Conservation (phyloP, 2,888 invertebrate genomes). For the Tipula unca region DNA sequence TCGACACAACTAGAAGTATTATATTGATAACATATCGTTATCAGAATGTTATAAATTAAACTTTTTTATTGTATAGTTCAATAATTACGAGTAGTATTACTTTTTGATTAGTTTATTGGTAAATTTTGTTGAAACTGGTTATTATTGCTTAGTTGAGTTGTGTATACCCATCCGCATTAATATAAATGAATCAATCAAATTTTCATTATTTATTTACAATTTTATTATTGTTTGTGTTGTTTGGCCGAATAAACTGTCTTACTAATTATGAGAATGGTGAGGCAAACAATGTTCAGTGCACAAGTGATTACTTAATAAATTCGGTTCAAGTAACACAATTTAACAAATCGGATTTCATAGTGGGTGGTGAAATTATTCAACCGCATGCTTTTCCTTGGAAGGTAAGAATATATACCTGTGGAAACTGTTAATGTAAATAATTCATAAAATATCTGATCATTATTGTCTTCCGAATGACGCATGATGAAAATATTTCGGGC, state of each 20-base stretch:
- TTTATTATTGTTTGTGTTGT: background rate
- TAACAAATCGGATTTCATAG: background rate
- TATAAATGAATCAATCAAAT: background rate
- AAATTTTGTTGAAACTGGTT: background rate
- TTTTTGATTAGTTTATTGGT: background rate
- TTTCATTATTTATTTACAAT: background rate
- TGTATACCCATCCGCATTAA: background rate
- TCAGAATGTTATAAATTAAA: background rate
- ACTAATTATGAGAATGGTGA: background rate
- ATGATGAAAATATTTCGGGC: background rate
- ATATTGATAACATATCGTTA: background rate
- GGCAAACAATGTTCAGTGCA: background rate
- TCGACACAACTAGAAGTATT: background rate
- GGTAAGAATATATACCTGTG: background rate
- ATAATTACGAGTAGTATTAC: background rate
- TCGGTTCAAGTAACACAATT: background rate
- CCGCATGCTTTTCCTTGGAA: constrained; percentile 17
- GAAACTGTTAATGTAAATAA: background rate
- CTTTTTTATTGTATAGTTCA: background rate
- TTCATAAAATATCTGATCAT: background rate
- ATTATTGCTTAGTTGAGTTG: background rate
- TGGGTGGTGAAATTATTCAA: background rate
- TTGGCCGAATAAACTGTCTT: background rate
- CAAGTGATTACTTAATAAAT: background rate
- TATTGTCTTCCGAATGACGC: background rate